A percentile compares a stretch with the other conserved stretches of the same genome.
These are phyloP conservation scores for Berghia stephanieae DNA, from an alignment of 1,140 invertebrate genomes.

Conservation along the genomic window DNA sequence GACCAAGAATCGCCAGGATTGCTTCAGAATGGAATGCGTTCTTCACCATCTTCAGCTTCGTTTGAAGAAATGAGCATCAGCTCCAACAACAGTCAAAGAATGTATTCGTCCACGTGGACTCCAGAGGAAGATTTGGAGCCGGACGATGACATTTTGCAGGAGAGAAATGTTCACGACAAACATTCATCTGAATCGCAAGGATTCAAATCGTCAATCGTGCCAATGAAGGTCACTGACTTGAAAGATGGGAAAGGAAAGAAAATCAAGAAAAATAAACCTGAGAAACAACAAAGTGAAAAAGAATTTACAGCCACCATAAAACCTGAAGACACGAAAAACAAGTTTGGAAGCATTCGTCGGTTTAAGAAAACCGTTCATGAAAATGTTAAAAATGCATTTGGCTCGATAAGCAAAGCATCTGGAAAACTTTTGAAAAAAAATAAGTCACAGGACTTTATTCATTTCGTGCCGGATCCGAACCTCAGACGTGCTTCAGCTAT, in stretches of 20 bases:
- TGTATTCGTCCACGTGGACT: conserved; percentile 48
- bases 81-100: conserved; percentile 19
- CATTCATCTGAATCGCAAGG: conserved; percentile 41
- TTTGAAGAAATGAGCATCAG: conserved; percentile 19
- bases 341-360: conserved; percentile 54
- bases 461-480: not conserved
- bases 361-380: conserved; percentile 56
- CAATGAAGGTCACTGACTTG: conserved; percentile 47
- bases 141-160: conserved; percentile 56
- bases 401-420: conserved; percentile 57
- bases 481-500: not conserved
- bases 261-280: conserved; percentile 1
- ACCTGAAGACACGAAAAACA: conserved; percentile 42
- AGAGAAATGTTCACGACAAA: conserved; percentile 32
- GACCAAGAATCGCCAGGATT: not conserved
- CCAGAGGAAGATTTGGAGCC: conserved; percentile 56
- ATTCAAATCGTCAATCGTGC: conserved; percentile 56
- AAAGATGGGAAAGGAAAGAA: conserved; percentile 36
- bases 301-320: not conserved
- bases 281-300: conserved; percentile 30
- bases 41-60: not conserved
- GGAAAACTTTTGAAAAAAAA: conserved; percentile 46
- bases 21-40: not conserved
- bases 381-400: conserved; percentile 55
- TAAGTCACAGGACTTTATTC: conserved; percentile 35